phyloP scores from a whole-genome alignment of 2,113 vertebrate species.

The Thoracochromis brauschi region DNA sequence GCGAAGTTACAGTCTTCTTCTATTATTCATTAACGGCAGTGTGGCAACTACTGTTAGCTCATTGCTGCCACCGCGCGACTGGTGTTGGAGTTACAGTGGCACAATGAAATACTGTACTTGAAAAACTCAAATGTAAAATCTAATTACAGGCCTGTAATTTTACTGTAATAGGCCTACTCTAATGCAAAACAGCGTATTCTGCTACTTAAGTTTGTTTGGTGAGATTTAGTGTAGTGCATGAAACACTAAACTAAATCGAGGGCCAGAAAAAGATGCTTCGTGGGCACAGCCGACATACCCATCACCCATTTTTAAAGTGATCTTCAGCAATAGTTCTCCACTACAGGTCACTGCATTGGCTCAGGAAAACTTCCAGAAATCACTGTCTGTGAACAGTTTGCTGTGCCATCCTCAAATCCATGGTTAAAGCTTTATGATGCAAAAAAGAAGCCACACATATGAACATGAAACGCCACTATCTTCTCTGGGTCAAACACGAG shows the following conservation, averaged over 20 bases:
- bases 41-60: background rate
- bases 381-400: background rate
- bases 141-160: background rate
- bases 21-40: background rate
- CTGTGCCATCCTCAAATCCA: background rate
- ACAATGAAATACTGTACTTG: background rate
- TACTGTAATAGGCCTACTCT: background rate
- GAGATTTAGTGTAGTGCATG: background rate
- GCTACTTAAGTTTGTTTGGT: background rate
- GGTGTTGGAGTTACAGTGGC: background rate
- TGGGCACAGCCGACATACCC: background rate
- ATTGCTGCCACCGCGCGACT: background rate
- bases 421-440: background rate
- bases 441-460: background rate
- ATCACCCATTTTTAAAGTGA: background rate
- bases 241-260: background rate
- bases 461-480: accelerated
- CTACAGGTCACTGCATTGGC: background rate
- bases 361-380: background rate
- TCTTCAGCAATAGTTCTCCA: background rate
- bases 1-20: conserved; percentile 20
- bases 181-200: background rate
- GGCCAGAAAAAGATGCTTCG: background rate
- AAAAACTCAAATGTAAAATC: background rate
- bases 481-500: background rate